Evolutionary conservation across 2,113 vertebrate species (phyloP), one percentile per base, ranked within the genome.

Genomic region (Hucho hucho): DNA sequence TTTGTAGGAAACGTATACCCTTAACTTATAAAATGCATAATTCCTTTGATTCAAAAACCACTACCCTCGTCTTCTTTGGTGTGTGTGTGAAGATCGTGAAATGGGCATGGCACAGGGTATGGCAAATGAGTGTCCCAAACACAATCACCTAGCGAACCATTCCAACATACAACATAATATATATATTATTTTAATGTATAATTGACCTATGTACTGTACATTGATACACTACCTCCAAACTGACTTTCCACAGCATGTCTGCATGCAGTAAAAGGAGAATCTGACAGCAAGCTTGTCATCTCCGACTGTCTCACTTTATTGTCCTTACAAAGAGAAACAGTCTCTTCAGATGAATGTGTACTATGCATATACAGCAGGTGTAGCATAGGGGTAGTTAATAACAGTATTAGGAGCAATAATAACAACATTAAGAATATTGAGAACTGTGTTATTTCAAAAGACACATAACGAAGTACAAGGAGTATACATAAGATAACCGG

Each of bases 351-450:
- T 92, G 91, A 88, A 79, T 81, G 84, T 81, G 81, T 89, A 89
- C 88, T 90, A 87, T 92, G 89, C 84, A 87, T 87, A 90, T 86
- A 88, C 90, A 89, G 87, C 87, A 89, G 87, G 88, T 82, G 78
- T 78, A 84, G 82, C 83, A 78, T 81, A 89, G 81, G 84, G 84
- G 80, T 68, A 74, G 73, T 73, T 83, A 83, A 74, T 68, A 74
- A 81, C 67, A 80, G 77, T 78, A 77, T 61, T 74, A 83, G 79
- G 46, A 89, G 85, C 74, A 86, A 82, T 85, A 91, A 80, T 86
- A 86, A 85, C 71, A 76, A 73, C 85, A 88, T 87, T 86, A 86
- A 84, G 81, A 89, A 85, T 89, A 91, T 87, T 86, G 86, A 91
- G 84, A 90, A 81, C 84, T 70, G 83, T 79, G 84, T 90, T 87